These are phyloP conservation scores for Microcebus murinus DNA, from an alignment of 2,113 vertebrate species.

Conservation along the genomic window DNA sequence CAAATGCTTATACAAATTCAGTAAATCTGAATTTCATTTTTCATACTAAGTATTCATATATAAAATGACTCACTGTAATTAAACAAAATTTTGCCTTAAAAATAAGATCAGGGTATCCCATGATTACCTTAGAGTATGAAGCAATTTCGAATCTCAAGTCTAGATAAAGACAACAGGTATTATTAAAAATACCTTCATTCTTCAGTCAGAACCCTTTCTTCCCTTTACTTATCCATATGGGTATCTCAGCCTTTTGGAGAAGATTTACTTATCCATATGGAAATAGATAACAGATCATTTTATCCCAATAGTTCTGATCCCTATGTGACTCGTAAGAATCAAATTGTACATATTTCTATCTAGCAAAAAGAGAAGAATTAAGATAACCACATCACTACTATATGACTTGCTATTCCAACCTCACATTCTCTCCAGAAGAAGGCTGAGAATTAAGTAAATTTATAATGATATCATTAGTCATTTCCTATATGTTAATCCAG, in stretches of 20 bases:
- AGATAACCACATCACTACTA: background rate
- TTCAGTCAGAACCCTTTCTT: background rate
- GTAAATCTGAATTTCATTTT: background rate
- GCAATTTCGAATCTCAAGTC: background rate
- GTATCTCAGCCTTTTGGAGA: too few species aligned
- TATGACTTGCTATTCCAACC: background rate
- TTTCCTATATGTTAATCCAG: background rate
- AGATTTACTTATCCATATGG: background rate
- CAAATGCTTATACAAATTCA: background rate
- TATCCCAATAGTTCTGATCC: background rate
- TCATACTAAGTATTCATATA: slow-evolving; percentile 16
- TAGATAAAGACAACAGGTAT: background rate
- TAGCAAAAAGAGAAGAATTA: background rate
- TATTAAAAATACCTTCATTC: background rate
- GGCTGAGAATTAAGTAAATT: background rate
- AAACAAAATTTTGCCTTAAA: background rate
- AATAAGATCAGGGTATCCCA: background rate
- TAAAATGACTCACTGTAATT: background rate
- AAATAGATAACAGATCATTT: slow-evolving; percentile 8
- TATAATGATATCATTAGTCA: background rate
- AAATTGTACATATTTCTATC: background rate
- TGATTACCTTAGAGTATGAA: background rate
- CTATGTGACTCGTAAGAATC: background rate
- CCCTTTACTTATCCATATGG: background rate
- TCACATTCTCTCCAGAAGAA: background rate